Base-by-base conservation (phyloP, 2,888 invertebrate species). In the Kryphioiulus occultus region DNA sequence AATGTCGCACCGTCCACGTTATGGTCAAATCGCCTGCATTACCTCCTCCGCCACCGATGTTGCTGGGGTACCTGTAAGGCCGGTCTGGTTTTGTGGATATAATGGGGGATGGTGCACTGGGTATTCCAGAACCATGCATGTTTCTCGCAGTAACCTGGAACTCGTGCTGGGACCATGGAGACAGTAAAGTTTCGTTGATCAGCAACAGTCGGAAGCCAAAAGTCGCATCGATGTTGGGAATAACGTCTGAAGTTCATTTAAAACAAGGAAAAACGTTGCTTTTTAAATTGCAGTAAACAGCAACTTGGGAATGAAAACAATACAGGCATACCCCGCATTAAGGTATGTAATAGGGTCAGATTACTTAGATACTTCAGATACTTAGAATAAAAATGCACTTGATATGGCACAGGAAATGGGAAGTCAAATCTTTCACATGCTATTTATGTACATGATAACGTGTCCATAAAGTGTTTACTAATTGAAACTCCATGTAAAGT, bases 11-110 rank as follows among this genome's bases (percentile, higher is more conserved):
- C 91, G 92, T 94, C 98, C 98, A 99, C 0, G 95, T 96, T 87
- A 99, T 97, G 0, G 96, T 96, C 4, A 99, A 94, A 91, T 98
- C 98, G 0, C 98, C 98, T 89, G 97, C 97, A 92, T 98, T 98
- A 15, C 98, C 98, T 83, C 98, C 98, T 3, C 99, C 99, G 0
- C 99, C 98, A 26, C 96, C 95, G 68, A 99, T 94, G 90, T 96
- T 95, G 5, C 92, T 91, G 0, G 98, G 98, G 9, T 95, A 94
- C 90, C 94, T 94, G 89, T 94, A 95, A 0, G 98, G 98, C 89
- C 93, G 94, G 90, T 96, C 96, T 2, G 96, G 94, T 44, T 95
- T 94, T 0, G 98, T 98, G 30, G 96, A 96, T 91, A 96, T 95
- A 90, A 96, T 95, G 0, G 97, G 97, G 89, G 97, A 97, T 0